Evolutionary conservation across 2,888 invertebrate species (phyloP).

Genomic region (Hypomecis atomaria): DNA sequence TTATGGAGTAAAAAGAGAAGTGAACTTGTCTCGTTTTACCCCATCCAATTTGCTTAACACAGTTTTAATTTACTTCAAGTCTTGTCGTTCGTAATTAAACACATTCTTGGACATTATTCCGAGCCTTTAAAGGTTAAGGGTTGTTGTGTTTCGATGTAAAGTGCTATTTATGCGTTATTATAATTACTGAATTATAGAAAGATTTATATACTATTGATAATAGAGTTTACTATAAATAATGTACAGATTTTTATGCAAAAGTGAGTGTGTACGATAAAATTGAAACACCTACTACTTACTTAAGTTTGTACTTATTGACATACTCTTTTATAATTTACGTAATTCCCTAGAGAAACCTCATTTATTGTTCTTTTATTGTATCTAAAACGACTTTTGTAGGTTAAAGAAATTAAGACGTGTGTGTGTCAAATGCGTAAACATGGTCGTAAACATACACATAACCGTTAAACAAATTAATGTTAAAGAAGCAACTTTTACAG

Average conservation of each 20-base stretch:
- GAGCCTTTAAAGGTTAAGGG: neutral
- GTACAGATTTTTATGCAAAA: too few relatives aligned
- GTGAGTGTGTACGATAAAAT: too few relatives aligned
- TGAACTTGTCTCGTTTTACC: slow-evolving; percentile 52
- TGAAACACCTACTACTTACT: neutral
- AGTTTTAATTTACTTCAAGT: slow-evolving; percentile 53
- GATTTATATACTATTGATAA: too few relatives aligned
- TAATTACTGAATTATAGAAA: too few relatives aligned
- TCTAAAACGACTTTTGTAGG: slow-evolving; percentile 3
- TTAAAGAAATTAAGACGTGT: slow-evolving; percentile 5
- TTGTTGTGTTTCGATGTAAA: neutral
- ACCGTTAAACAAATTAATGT: slow-evolving; percentile 48
- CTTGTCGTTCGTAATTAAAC: slow-evolving; percentile 44
- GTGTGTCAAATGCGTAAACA: slow-evolving; percentile 11
- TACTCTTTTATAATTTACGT: neutral
- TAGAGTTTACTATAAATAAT: too few relatives aligned
- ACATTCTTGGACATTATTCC: slow-evolving; percentile 24
- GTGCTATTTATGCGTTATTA: too few relatives aligned
- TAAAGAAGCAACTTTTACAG: slow-evolving; percentile 53
- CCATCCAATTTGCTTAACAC: slow-evolving; percentile 58
- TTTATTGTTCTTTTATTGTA: slow-evolving; percentile 8
- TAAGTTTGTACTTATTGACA: neutral
- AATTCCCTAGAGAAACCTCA: neutral
- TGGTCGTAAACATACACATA: slow-evolving; percentile 48
- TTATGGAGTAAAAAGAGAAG: slow-evolving; percentile 63